Percentiles rank a stretch among this genome's conserved stretches.
Conservation (phyloP, 2,797 vertebrate species). For the Ispidina lecontei region DNA sequence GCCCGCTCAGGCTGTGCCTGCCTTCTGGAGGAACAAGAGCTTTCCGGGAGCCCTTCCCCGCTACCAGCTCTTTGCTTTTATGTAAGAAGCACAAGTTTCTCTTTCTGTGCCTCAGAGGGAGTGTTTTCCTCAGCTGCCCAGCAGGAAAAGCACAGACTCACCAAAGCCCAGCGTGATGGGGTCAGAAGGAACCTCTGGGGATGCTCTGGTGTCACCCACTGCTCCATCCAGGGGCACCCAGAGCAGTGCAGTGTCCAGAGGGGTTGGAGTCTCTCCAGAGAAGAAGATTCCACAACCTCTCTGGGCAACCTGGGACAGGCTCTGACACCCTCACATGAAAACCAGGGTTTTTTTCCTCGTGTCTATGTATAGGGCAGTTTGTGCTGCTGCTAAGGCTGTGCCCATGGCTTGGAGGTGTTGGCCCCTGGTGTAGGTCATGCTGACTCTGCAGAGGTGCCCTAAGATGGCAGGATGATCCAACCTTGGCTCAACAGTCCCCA, state of each 20-base stretch:
- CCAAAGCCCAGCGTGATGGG: neutral
- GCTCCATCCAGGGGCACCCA: neutral
- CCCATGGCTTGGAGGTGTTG: accelerated
- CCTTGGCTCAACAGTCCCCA: neutral
- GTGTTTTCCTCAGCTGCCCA: accelerated
- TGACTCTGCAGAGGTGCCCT: neutral
- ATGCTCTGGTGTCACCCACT: neutral
- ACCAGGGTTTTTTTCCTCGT: neutral
- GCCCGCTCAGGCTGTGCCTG: neutral
- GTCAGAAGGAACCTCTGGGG: neutral
- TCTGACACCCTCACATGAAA: neutral
- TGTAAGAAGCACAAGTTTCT: neutral
- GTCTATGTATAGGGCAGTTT: neutral
- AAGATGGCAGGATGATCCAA: neutral
- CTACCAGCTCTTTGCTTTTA: accelerated
- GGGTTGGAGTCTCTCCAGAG: neutral
- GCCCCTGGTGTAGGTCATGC: accelerated
- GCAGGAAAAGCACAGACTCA: neutral
- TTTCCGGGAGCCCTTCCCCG: neutral
- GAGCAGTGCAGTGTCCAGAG: neutral
- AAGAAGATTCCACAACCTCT: neutral
- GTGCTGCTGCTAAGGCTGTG: neutral
- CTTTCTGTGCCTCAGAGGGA: neutral
- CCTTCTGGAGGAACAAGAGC: accelerated
- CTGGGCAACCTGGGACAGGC: neutral